Conservation (phyloP, 2,888 invertebrate genomes). For the Ectobius pallidus region DNA sequence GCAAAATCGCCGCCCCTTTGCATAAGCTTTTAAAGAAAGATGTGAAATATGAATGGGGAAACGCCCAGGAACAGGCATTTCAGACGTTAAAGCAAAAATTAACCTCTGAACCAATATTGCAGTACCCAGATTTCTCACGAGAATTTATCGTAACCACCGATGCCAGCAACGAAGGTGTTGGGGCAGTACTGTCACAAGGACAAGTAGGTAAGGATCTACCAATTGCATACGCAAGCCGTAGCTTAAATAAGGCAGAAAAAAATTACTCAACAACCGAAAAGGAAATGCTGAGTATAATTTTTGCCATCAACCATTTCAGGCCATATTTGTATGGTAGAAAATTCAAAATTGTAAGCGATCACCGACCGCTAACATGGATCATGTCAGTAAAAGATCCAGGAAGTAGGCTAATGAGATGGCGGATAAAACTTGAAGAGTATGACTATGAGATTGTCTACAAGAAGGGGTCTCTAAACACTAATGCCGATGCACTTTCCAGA, state of each 20-base stretch:
- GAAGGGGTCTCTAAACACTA: not conserved
- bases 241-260: too few species aligned
- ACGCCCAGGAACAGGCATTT: too few species aligned
- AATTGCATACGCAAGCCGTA: constrained; percentile 48
- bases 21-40: constrained; percentile 40
- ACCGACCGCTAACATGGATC: constrained; percentile 42
- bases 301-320: constrained; percentile 46
- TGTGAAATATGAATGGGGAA: not conserved
- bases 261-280: constrained; percentile 47
- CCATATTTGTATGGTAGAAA: constrained; percentile 48
- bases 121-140: too few species aligned
- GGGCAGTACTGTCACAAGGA: not conserved
- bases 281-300: constrained; percentile 47
- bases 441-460: constrained; percentile 23
- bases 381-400: not conserved
- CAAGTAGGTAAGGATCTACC: not conserved
- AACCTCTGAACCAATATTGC: too few species aligned
- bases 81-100: too few species aligned
- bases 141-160: constrained; percentile 33
- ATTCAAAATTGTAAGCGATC: constrained; percentile 49
- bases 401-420: too few species aligned
- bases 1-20: too few species aligned
- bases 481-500: too few species aligned
- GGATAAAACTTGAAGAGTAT: too few species aligned
- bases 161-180: constrained; percentile 30